Evolutionary conservation across 2,888 invertebrate genomes (phyloP), one percentile per base, ranked within the genome.

Genomic region (Parnassius orleans): DNA sequence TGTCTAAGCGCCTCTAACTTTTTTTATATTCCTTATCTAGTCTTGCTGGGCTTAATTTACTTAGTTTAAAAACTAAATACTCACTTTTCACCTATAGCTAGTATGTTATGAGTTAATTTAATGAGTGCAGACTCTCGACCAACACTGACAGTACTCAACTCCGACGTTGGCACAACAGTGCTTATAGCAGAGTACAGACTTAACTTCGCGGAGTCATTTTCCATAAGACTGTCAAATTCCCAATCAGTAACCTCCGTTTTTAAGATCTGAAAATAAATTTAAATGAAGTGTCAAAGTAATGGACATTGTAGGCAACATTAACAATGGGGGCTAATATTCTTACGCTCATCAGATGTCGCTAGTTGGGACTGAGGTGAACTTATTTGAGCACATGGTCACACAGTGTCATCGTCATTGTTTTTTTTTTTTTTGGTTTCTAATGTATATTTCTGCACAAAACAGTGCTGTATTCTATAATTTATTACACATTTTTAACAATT

Each of bases 21-120:
- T 24, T 24, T 24, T 24, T 24, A 24, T 3, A 24, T 24, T 24
- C 3, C 3, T 24, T 24, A 24, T 24, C 24, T 24, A 24, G 24
- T 24, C 3, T 24, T 24, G 24, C 24, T 24, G 24, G 24, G 2
- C 24, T 24, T 24, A 24, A 24, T 24, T 10, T 33, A 50, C 10
- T 33, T 43, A 11, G 1, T 51, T 11, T 51, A 9, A 11, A 19
- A 53, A 54, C 55, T 51, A 52, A 10, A 44, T n/a, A 53, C 61
- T 61, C 66, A 88, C 90, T 83, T 83, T 2, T 90, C 87, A 11
- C 82, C 83, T 43, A 87, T 81, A 19, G 70, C 73, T 52, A 87
- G 60, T n/a, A 90, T 76, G 7, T 78, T 72, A 1, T 72, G 60
- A n/a, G 79, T 70, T 0, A 90, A 70, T 1, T 62, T 59, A 0